Evolutionary conservation across 2,888 invertebrate species (phyloP).

Genomic region (Trichogramma dendrolimi): DNA sequence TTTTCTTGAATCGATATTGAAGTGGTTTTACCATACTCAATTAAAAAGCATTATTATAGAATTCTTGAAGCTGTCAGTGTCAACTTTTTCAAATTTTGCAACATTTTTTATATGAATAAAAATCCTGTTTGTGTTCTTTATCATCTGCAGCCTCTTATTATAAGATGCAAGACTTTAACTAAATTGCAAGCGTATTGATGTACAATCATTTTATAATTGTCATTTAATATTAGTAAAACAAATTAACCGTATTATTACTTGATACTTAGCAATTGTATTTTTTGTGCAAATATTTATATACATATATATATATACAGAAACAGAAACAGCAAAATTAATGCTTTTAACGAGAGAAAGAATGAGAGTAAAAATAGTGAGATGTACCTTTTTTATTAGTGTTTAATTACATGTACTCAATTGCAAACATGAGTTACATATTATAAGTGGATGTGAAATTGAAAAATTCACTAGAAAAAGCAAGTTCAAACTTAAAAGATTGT

Average conservation of each 20-base stretch:
- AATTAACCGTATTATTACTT: constrained; percentile 4
- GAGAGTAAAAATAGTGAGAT: constrained; percentile 7
- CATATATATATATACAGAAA: too few species aligned
- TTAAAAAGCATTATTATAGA: too few species aligned
- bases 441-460: too few species aligned
- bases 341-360: constrained; percentile 24
- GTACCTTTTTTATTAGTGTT: constrained; percentile 4
- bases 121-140: constrained; percentile 16
- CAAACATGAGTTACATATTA: background rate
- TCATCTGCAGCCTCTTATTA: constrained; percentile 12
- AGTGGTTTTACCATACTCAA: too few species aligned
- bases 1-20: too few species aligned
- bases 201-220: constrained; percentile 15
- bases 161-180: constrained; percentile 16
- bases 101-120: background rate
- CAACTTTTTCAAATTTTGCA: constrained; percentile 2
- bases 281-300: constrained; percentile 9
- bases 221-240: constrained; percentile 4
- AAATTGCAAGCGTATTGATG: constrained; percentile 16
- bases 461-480: too few species aligned
- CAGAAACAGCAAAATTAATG: constrained; percentile 20
- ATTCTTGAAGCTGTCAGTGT: too few species aligned
- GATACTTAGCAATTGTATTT: constrained; percentile 5
- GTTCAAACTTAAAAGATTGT: too few species aligned
- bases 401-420: constrained; percentile 23